A percentile compares a stretch with the other conserved stretches of the same genome.
Conservation (phyloP, 2,113 vertebrate species). For the Clarias magur region DNA sequence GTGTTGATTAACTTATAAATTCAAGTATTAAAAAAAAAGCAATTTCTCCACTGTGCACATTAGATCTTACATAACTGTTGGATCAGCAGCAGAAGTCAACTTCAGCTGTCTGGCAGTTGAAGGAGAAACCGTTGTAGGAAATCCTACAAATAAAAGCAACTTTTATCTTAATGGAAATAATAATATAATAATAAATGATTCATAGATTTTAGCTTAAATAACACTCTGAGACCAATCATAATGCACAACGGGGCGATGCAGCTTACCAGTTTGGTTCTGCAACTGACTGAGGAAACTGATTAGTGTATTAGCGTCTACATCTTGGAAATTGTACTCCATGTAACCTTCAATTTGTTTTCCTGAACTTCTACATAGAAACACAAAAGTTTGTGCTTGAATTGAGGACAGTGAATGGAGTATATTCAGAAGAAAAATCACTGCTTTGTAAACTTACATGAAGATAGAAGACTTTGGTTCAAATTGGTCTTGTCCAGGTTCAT, state of each 20-base stretch:
- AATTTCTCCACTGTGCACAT: no score
- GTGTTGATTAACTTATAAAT: no score
- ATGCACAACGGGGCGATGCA: background rate
- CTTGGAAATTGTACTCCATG: constrained; percentile 23
- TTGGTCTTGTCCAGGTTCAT: background rate
- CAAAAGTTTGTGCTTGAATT: background rate
- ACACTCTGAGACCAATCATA: background rate
- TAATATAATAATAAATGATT: no score
- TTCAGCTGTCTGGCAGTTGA: no score
- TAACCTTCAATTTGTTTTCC: constrained; percentile 27
- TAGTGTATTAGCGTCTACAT: background rate
- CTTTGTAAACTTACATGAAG: constrained; percentile 18
- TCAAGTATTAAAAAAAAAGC: no score
- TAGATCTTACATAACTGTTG: no score
- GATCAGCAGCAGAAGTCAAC: no score
- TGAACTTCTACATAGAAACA: background rate
- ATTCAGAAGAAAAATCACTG: background rate
- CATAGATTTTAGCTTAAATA: no score
- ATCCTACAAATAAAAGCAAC: no score
- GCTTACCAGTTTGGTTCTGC: background rate
- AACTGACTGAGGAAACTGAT: background rate
- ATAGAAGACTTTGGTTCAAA: background rate
- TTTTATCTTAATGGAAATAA: no score
- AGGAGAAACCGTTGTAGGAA: no score
- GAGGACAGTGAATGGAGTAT: background rate